A percentile compares a stretch with the other conserved stretches of the same genome.
phyloP scores from a whole-genome alignment of 1,140 invertebrate species.

The Melipona quadrifasciata region DNA sequence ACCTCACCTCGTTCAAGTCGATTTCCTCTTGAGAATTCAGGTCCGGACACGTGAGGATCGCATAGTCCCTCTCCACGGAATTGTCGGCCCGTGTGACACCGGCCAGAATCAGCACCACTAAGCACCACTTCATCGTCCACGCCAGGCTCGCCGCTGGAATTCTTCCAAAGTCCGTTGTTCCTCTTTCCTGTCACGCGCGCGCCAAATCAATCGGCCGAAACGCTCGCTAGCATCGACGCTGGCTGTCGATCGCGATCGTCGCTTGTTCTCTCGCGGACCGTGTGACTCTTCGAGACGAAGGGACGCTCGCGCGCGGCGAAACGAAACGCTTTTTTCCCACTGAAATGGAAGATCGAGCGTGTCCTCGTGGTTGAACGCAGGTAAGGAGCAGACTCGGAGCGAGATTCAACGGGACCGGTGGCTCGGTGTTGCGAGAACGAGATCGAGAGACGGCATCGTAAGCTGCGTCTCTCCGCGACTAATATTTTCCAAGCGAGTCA shows the following conservation, averaged over 20 bases:
- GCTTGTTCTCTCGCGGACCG: background rate
- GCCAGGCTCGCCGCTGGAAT: constrained; percentile 26
- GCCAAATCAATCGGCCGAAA: background rate
- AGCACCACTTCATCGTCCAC: constrained; percentile 66
- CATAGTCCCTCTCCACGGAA: constrained; percentile 39
- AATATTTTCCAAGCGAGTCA: constrained; percentile 46
- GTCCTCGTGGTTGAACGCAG: too few relatives aligned
- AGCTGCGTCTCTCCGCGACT: constrained; percentile 24
- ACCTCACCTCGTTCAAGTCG: constrained; percentile 62
- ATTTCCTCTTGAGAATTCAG: constrained; percentile 65
- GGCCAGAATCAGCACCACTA: constrained; percentile 59
- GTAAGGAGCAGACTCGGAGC: too few relatives aligned
- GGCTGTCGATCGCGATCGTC: constrained; percentile 35
- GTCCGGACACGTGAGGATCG: constrained; percentile 38
- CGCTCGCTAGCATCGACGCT: background rate
- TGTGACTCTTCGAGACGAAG: background rate
- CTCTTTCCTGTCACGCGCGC: background rate
- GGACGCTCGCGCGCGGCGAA: background rate
- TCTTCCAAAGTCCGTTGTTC: constrained; percentile 32
- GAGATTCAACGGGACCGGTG: background rate
- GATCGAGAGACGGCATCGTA: constrained; percentile 18
- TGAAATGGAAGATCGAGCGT: background rate
- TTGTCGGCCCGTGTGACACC: constrained; percentile 61
- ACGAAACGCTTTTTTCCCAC: background rate
- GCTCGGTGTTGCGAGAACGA: too few relatives aligned